A percentile compares a stretch with the other conserved stretches of the same genome.
These are phyloP conservation scores for Aegypius monachus DNA, from an alignment of 2,113 vertebrate species.

Conservation along the genomic window DNA sequence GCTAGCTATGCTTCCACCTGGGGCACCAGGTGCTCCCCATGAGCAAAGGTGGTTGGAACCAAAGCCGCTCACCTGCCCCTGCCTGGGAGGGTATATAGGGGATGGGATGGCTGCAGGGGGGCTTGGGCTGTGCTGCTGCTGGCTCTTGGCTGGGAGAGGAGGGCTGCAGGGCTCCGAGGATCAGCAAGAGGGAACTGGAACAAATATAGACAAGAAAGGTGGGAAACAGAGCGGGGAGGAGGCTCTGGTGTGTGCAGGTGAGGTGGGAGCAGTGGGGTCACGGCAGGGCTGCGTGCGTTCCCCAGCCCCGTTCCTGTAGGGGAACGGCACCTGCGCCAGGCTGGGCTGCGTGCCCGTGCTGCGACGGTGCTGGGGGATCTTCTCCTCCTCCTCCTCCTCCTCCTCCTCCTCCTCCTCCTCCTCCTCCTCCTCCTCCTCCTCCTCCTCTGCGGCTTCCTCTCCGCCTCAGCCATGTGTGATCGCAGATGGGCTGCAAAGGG, in stretches of 20 bases:
- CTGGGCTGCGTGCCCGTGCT: background rate
- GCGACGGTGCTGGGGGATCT: rapidly evolving
- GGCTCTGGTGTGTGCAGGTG: no score
- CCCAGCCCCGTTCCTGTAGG: rapidly evolving
- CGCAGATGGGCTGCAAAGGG: background rate
- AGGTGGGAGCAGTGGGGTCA: background rate
- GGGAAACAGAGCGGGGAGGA: background rate
- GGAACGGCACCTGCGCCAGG: rapidly evolving
- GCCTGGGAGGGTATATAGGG: background rate
- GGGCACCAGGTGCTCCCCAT: background rate
- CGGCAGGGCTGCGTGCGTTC: rapidly evolving
- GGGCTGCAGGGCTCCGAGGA: rapidly evolving
- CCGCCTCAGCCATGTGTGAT: background rate
- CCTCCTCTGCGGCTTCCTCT: background rate
- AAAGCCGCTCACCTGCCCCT: background rate
- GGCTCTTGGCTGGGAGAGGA: rapidly evolving
- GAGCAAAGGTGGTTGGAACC: background rate
- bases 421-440: background rate
- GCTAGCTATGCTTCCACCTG: rapidly evolving
- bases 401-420: background rate
- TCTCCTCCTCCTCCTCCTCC: background rate
- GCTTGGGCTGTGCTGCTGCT: background rate
- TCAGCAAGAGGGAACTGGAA: rapidly evolving
- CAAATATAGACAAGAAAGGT: rapidly evolving
- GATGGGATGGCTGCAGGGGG: rapidly evolving